Evolutionary conservation across 2,797 vertebrate genomes (phyloP), one percentile per base, ranked within the genome.

Genomic region (Falco naumanni): DNA sequence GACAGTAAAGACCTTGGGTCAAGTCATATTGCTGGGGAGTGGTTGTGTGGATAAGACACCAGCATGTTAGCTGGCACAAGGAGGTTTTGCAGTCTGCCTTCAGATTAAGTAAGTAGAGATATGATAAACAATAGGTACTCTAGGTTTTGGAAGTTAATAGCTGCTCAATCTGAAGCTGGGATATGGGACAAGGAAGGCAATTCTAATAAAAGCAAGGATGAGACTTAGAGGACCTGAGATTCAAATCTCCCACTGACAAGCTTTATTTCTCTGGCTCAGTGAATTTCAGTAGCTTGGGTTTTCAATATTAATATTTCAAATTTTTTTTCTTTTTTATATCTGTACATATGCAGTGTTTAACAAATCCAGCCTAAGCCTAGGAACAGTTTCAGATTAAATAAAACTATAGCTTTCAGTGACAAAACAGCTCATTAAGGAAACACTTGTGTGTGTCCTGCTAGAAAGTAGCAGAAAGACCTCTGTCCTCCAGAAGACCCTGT

Each of bases 161-260:
- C 65, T 89, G 22, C 29, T 92, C 16, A 34, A 31, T 63, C 51
- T 84, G 47, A 68, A 89, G 47, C 19, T 75, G 28, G 13, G 20
- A 39, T 91, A 21, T 68, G 25, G 33, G 33, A 63, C 17, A 93
- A 57, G 9, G 24, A 96, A 74, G 31, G n/a, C 5, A 48, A 87
- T 96, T 93, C 92, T 69, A 84, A 87, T 82, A 76, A 94, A 95
- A 90, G 10, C 43, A 63, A 41, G 17, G 47, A 54, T 76, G 47
- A 79, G 8, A 10, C 7, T 76, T 84, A 39, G 5, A 77, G 83
- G 71, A 69, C 31, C 22, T 47, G 16, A 50, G 28, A 60, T n/a
- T 81, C n/a, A 18, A 45, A 0, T 51, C 61, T 75, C 72, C 22
- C 14, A 17, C 53, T 72, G 75, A 51, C 19, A 89, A 60, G 5